Conservation (phyloP, 37 sponge, comb jelly and placozoan genomes). For the Halichondria panicea region DNA sequence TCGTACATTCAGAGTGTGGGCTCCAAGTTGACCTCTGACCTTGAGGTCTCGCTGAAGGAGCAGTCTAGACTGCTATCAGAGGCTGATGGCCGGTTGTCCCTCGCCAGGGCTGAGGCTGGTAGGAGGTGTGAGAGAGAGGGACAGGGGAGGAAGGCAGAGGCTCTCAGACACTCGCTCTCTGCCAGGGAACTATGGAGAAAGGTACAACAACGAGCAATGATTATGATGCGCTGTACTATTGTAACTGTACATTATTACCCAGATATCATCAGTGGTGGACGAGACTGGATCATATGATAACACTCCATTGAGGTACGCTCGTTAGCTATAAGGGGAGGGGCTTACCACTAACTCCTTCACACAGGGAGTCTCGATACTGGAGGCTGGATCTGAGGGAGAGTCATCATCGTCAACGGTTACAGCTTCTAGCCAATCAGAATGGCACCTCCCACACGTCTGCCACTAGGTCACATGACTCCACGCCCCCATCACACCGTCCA, state of each 20-base stretch:
- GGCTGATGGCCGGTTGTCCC: slow-evolving; percentile 56
- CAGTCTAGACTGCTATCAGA: slow-evolving; percentile 38
- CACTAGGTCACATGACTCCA: slow-evolving; percentile 1
- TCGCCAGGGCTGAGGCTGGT: slow-evolving; percentile 32
- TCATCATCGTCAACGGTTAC: slow-evolving; percentile 51
- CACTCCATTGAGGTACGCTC: slow-evolving; percentile 39
- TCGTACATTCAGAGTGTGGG: slow-evolving; percentile 40
- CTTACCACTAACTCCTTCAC: background rate
- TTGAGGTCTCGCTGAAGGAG: slow-evolving; percentile 10
- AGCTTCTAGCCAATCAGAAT: slow-evolving; percentile 62
- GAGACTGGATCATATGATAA: slow-evolving; percentile 35
- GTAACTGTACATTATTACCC: background rate
- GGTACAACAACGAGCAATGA: slow-evolving; percentile 4
- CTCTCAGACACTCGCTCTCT: slow-evolving; percentile 28
- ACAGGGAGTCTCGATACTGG: slow-evolving; percentile 29
- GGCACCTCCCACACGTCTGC: slow-evolving; percentile 78
- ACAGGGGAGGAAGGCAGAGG: slow-evolving; percentile 54
- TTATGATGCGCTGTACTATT: background rate
- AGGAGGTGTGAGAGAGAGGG: background rate
- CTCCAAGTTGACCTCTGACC: slow-evolving; percentile 6
- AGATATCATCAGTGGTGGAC: slow-evolving; percentile 56
- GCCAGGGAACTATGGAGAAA: slow-evolving; percentile 66
- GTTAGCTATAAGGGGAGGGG: background rate
- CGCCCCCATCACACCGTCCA: background rate
- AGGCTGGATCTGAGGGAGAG: slow-evolving; percentile 77